Base-by-base conservation (phyloP, 2,113 vertebrate genomes). In the Dromiciops gliroides region DNA sequence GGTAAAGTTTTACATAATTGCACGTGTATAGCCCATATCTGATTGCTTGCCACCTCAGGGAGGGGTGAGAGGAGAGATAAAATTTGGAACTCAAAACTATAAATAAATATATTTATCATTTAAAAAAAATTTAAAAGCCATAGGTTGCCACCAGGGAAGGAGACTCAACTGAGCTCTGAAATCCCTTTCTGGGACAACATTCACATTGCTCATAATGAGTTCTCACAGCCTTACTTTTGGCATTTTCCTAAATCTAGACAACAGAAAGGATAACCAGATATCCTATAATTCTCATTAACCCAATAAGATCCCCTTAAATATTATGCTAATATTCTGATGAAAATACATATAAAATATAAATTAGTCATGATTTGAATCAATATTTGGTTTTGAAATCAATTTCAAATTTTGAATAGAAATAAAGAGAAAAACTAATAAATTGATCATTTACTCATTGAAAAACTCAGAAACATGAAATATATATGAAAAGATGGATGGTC, bases 341-440 rank as follows among this genome's bases (percentile, higher is more conserved):
- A 44, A 44, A 19, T 6, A 44, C 23, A 44, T 83, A 44, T 16
- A 44, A 8, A 44, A 44, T 44, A 83, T 83, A 83, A 44, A 23
- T 83, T 83, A 44, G 19, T 83, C 9, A 22, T 83, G 67, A 83
- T 83, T 44, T 22, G 6, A 44, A 44, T 22, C n/a, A 75, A 75
- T 16, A 22, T 75, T 92, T 96, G 93, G 83, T 89, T 94, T 91
- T 89, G 22, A 96, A 92, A 28, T 89, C 25, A 89, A 14, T 52
- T 93, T 50, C n/a, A 94, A 22, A 60, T 91, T 56, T 53, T 56
- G 14, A 95, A 52, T 22, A 26, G 75, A 89, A 95, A 89, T 90
- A 88, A 96, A 49, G 1, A 37, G 2, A 3, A 8, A 92, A 88
- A 48, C 67, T 89, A 92, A 25, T 51, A 75, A 91, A 90, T 53